A percentile compares a stretch with the other conserved stretches of the same genome.
These are phyloP conservation scores for Doryteuthis pealeii DNA, from an alignment of 1,140 invertebrate species.

Conservation along the genomic window DNA sequence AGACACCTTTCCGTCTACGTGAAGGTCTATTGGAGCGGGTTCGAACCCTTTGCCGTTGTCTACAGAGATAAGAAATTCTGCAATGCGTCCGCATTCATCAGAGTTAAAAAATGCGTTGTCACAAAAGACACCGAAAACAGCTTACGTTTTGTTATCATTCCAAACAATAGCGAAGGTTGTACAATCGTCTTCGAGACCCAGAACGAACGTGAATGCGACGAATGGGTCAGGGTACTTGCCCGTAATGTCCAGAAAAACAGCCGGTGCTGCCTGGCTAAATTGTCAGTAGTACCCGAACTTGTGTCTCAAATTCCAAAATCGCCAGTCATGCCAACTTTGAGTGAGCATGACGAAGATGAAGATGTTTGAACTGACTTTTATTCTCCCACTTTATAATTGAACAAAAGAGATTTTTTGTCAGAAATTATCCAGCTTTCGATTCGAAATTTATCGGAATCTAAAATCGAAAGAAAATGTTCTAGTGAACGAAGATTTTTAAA, in stretches of 20 bases:
- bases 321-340: not conserved
- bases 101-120: not conserved
- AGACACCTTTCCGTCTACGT: not conserved
- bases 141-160: not conserved
- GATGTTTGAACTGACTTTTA: not conserved
- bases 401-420: too few relatives aligned
- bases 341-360: conserved; percentile 8
- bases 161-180: conserved; percentile 1
- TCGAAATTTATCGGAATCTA: too few relatives aligned
- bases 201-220: not conserved
- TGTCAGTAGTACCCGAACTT: not conserved
- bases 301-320: not conserved
- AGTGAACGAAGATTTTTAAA: too few relatives aligned
- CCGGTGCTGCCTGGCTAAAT: not conserved
- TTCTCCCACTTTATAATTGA: too few relatives aligned
- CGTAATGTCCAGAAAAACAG: not conserved
- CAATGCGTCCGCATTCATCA: conserved; percentile 3
- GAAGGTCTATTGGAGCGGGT: conserved; percentile 8
- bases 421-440: too few relatives aligned
- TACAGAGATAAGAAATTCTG: conserved; percentile 7
- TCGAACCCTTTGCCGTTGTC: conserved; percentile 10
- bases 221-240: not conserved
- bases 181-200: not conserved
- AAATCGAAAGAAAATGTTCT: too few relatives aligned
- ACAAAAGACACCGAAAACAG: not conserved